These are phyloP conservation scores for Hydrochoerus hydrochaeris DNA, from an alignment of 2,113 vertebrate genomes.

Conservation along the genomic window DNA sequence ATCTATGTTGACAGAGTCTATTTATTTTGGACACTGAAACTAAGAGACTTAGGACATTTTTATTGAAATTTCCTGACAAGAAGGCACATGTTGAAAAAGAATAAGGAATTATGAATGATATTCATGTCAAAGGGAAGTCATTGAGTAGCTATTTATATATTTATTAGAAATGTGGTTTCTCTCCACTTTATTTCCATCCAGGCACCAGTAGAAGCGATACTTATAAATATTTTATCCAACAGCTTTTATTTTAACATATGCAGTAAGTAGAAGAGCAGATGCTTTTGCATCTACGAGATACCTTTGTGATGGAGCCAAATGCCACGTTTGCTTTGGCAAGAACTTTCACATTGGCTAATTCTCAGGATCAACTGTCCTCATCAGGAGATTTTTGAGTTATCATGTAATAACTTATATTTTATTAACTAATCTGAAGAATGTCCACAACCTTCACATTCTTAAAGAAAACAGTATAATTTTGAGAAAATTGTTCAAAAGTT, in stretches of 20 bases:
- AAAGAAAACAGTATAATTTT: conserved; percentile 27
- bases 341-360: conserved; percentile 29
- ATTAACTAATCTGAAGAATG: conserved; percentile 45
- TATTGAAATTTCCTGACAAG: conserved; percentile 32
- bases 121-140: conserved; percentile 47
- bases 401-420: conserved; percentile 69
- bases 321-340: conserved; percentile 23
- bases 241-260: conserved; percentile 75
- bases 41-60: not conserved
- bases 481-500: not conserved
- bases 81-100: conserved; percentile 9
- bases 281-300: conserved; percentile 51
- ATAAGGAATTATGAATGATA: conserved; percentile 63
- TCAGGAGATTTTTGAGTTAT: conserved; percentile 48
- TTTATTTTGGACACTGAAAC: conserved; percentile 49
- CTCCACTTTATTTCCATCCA: conserved; percentile 66
- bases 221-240: conserved; percentile 79
- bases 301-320: conserved; percentile 73
- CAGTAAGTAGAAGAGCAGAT: conserved; percentile 73
- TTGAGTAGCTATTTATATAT: conserved; percentile 65
- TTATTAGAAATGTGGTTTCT: conserved; percentile 78
- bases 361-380: conserved; percentile 53
- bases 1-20: conserved; percentile 1
- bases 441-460: conserved; percentile 16
- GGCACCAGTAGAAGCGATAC: conserved; percentile 56